A percentile compares a stretch with the other conserved stretches of the same genome.
These are phyloP conservation scores for Oncorhynchus clarkii DNA, from an alignment of 2,113 vertebrate genomes.

Conservation along the genomic window DNA sequence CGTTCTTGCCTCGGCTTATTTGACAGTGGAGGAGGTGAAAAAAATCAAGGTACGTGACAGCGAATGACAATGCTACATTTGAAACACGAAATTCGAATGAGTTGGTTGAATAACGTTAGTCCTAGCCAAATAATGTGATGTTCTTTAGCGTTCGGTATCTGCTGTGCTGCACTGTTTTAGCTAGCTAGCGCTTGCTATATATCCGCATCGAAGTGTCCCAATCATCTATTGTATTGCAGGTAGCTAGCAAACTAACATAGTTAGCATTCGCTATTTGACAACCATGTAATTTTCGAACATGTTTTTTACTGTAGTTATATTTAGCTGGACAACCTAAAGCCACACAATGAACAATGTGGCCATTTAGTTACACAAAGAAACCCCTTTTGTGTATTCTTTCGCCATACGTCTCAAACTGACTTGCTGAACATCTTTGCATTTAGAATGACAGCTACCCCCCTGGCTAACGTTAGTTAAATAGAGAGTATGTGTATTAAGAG, in stretches of 20 bases:
- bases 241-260: not conserved
- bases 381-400: no score
- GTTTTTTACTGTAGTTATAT: no score
- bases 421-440: no score
- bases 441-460: no score
- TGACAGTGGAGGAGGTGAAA: not conserved
- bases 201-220: not conserved
- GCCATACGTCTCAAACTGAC: no score
- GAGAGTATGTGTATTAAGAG: no score
- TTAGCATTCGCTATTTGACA: no score
- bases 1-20: not conserved
- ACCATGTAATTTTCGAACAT: no score
- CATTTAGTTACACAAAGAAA: no score
- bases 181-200: not conserved
- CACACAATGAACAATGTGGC: no score
- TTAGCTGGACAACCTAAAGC: no score
- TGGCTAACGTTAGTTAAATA: no score
- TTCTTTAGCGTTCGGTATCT: not conserved
- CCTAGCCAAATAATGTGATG: not conserved
- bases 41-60: constrained; percentile 3
- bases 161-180: not conserved
- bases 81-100: not conserved
- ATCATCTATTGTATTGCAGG: not conserved
- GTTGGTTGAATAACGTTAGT: not conserved
- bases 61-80: not conserved